Evolutionary conservation across 2,888 invertebrate genomes (phyloP), one percentile per base, ranked within the genome.

Genomic region (Serrognathus titanus): DNA sequence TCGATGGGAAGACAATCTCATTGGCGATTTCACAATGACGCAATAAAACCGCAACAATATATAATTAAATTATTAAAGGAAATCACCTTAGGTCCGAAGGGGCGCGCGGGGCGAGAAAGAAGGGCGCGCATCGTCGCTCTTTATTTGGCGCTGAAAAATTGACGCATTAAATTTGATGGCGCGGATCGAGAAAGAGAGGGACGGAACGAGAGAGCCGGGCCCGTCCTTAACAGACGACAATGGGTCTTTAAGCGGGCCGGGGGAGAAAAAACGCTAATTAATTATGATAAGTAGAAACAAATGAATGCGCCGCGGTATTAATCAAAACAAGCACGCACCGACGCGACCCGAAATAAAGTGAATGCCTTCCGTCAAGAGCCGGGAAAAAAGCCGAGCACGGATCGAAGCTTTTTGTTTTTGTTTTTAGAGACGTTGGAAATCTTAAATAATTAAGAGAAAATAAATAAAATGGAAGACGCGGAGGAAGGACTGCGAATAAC

Each of bases 241-340:
- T 62, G 59, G 68, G 67, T 61, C 61, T 61, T 64, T 66, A 63
- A 64, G 63, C 61, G 57, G 43, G 43, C 38, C 20, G 11, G 20
- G 54, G 35, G 11, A 12, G 64, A 71, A 73, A 72, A 73, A 69
- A 63, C 57, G 57, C 69, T 74, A 73, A 73, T 75, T 74, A 75
- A 73, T 73, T 74, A 75, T 75, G 75, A 72, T 75, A 75, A 75
- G 69, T 68, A 69, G 72, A 73, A 74, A 69, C 74, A 73, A 73
- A 74, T 74, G 72, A 72, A 75, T 74, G 70, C 73, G 68, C 62
- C 61, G 63, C 58, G 62, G 71, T 67, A 74, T 74, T 72, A 74
- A 74, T 74, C 73, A 74, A 74, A 73, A 71, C 69, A 66, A 67
- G 69, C 71, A 72, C 73, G 73, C 70, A 69, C 48, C 64, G 60